Evolutionary conservation across 2,797 vertebrate genomes (phyloP), one percentile per base, ranked within the genome.

Genomic region (Gadopsis bispinosus): DNA sequence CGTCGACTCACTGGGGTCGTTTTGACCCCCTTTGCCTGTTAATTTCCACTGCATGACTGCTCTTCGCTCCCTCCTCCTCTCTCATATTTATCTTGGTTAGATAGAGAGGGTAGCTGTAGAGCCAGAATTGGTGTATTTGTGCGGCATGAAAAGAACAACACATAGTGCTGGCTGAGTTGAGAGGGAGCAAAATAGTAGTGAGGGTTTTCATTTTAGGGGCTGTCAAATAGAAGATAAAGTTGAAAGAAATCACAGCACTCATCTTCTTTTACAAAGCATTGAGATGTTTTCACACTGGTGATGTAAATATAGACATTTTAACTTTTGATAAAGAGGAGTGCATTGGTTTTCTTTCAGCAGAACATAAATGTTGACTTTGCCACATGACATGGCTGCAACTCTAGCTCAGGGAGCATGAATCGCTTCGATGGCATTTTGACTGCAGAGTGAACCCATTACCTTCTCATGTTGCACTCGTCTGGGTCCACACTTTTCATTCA

Each of bases 401-500:
- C 62, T 17, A 56, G 56, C 59, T 83, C 54, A 3, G 65, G 69
- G 47, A 80, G 71, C 54, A n/a, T 56, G 39, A 75, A 84, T 79
- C 65, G 76, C 67, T 75, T 64, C 4, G 9, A 41, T 56, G 74
- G 62, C 80, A 73, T 84, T 76, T 78, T 79, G 69, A 73, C 80
- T 74, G 81, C 83, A 68, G 74, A 79, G 65, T 33, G 62, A 81
- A 73, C 54, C 81, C 83, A 82, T 89, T 87, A 85, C 76, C 69
- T 80, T 79, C 81, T 80, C 79, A 39, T 79, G 78, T 87, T 87
- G 69, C 78, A 56, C 84, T 85, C 35, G 35, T 71, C 83, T 69
- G 35, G 65, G 35, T 81, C 77, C 80, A 83, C 55, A 64, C 61
- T 82, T 86, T 88, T 83, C 74, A 86, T 84, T 82, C 69, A 87